These are phyloP conservation scores for Cynopterus brachyotis DNA, from an alignment of 2,113 vertebrate species.

Conservation along the genomic window DNA sequence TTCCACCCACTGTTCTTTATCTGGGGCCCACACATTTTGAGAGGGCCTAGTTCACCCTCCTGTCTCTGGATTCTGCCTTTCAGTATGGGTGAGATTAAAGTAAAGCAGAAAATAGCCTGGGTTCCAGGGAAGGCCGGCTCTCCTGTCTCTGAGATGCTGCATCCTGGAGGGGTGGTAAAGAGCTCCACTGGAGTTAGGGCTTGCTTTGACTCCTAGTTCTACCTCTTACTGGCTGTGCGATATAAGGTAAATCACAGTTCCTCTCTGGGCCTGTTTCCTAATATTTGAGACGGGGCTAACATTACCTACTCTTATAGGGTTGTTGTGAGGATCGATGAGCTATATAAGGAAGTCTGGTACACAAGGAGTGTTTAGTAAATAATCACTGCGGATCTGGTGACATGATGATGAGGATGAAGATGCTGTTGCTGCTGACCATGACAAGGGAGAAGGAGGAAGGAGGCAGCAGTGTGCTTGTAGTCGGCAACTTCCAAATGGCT, in stretches of 20 bases:
- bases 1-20: background rate
- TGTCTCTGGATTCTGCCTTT: background rate
- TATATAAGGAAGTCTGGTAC: background rate
- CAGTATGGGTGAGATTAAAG: background rate
- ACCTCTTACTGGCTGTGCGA: background rate
- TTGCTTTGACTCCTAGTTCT: background rate
- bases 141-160: background rate
- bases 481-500: background rate
- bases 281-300: background rate
- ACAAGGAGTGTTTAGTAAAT: background rate
- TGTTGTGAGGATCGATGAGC: background rate
- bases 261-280: background rate
- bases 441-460: background rate
- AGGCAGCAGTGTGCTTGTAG: background rate
- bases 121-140: background rate
- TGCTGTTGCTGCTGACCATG: background rate
- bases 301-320: background rate
- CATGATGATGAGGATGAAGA: background rate
- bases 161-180: background rate
- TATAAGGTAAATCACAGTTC: background rate
- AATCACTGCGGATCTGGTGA: background rate
- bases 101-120: background rate
- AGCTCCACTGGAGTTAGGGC: background rate
- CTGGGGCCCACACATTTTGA: background rate
- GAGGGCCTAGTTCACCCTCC: background rate